phyloP scores from a whole-genome alignment of 2,888 invertebrate species.

The Drosophila yooni region DNA sequence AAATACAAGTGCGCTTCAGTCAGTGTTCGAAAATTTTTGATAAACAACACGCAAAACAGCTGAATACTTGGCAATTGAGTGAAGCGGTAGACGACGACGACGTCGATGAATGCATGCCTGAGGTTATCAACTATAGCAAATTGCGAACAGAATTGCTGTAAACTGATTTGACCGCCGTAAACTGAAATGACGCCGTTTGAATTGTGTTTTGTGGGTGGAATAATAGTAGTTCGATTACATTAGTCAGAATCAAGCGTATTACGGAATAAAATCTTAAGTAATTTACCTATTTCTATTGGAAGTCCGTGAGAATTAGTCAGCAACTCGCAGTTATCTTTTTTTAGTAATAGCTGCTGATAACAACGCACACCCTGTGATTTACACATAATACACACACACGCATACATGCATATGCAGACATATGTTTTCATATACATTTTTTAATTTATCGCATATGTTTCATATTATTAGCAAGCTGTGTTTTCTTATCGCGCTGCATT shows the following conservation, averaged over 20 bases:
- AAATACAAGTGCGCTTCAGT: constrained; percentile 36
- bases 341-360: constrained; percentile 42
- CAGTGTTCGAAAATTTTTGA: constrained; percentile 32
- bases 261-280: constrained; percentile 35
- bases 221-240: constrained; percentile 33
- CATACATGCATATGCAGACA: constrained; percentile 10
- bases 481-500: constrained; percentile 23
- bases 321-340: constrained; percentile 30
- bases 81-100: constrained; percentile 23
- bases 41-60: constrained; percentile 45
- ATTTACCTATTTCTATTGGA: constrained; percentile 33
- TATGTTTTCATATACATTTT: constrained; percentile 33
- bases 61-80: constrained; percentile 48
- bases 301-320: constrained; percentile 40
- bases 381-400: not conserved
- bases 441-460: constrained; percentile 65
- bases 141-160: constrained; percentile 29
- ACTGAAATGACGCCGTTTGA: constrained; percentile 43
- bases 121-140: constrained; percentile 65
- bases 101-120: constrained; percentile 16
- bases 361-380: constrained; percentile 21
- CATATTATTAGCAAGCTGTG: constrained; percentile 18
- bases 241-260: constrained; percentile 3
- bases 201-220: constrained; percentile 4
- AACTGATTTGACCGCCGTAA: constrained; percentile 67